phyloP scores from a whole-genome alignment of 2,888 invertebrate genomes.

The Rosalia funebris region DNA sequence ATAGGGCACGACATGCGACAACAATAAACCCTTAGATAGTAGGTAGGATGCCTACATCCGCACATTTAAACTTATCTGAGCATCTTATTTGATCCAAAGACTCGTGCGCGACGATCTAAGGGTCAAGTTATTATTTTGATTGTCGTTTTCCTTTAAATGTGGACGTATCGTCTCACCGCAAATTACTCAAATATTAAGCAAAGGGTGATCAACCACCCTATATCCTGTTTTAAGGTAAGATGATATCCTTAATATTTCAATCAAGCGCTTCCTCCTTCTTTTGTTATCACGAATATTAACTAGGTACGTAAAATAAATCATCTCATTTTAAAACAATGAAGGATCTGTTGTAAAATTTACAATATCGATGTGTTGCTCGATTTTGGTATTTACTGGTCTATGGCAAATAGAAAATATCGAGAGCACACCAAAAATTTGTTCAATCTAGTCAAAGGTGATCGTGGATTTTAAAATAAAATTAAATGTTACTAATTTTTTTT shows the following conservation, averaged over 20 bases:
- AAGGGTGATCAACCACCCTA: slow-evolving; percentile 56
- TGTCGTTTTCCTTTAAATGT: slow-evolving; percentile 43
- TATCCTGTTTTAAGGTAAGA: slow-evolving; percentile 51
- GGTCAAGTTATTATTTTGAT: slow-evolving; percentile 44
- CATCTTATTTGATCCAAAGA: slow-evolving; percentile 14
- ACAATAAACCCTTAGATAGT: not conserved
- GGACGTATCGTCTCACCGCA: slow-evolving; percentile 45
- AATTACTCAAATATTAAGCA: slow-evolving; percentile 34
- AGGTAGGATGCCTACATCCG: slow-evolving; percentile 13
- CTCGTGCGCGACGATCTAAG: slow-evolving; percentile 9
- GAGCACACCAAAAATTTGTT: no score
- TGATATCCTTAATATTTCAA: slow-evolving; percentile 28
- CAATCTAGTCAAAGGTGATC: no score
- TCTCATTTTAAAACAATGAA: no score
- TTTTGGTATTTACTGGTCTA: no score
- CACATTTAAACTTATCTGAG: slow-evolving; percentile 19
- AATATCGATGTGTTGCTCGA: no score
- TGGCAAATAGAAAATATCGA: no score
- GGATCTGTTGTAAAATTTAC: no score
- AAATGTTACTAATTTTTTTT: no score
- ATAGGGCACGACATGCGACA: slow-evolving; percentile 16
- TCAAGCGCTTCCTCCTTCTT: slow-evolving; percentile 9
- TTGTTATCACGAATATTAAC: no score
- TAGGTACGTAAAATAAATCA: no score
- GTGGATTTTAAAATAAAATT: no score